Percentiles rank a stretch among this genome's conserved stretches.
Evolutionary conservation across 2,888 invertebrate species (phyloP).

Genomic region (Phyto melanocephala): DNA sequence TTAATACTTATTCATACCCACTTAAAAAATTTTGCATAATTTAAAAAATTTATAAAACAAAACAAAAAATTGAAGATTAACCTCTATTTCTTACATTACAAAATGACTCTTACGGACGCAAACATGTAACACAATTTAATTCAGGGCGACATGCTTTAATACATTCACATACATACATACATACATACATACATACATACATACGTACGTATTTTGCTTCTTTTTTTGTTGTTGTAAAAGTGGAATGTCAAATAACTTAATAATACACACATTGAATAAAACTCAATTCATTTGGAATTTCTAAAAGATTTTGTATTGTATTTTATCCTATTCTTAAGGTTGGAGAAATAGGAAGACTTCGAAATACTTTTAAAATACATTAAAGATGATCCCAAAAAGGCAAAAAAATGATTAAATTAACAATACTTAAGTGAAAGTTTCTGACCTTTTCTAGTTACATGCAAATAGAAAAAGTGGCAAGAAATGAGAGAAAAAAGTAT

Average conservation of each 20-base stretch:
- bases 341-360: background rate
- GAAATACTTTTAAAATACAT: background rate
- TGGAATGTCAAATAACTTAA: background rate
- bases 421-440: background rate
- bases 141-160: too few relatives aligned
- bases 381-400: background rate
- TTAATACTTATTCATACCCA: too few relatives aligned
- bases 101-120: too few relatives aligned
- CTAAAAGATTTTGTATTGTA: background rate
- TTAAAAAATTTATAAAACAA: too few relatives aligned
- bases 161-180: too few relatives aligned
- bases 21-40: too few relatives aligned
- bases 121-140: too few relatives aligned
- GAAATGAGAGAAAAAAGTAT: background rate
- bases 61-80: too few relatives aligned
- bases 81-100: too few relatives aligned
- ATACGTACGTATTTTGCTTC: background rate
- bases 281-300: conserved; percentile 12
- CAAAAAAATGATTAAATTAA: background rate
- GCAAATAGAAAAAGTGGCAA: background rate
- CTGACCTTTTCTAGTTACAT: background rate
- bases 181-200: background rate
- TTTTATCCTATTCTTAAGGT: background rate
- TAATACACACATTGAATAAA: background rate
- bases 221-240: background rate